Evolutionary conservation across 2,113 vertebrate genomes (phyloP).

Genomic region (Martes martes): DNA sequence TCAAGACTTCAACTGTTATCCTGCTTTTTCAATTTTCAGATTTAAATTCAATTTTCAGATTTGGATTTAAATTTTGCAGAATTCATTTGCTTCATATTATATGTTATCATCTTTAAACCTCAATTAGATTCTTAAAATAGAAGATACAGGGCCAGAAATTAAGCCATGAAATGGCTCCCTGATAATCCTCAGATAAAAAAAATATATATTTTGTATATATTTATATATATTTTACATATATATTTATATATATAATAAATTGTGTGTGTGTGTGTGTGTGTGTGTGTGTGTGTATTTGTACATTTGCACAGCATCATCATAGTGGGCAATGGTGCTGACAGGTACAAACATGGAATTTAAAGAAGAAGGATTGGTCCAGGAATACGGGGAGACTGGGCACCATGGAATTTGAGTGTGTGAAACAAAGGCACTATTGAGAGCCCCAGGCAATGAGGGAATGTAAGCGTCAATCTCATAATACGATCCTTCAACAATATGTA

Average conservation of each 20-base stretch:
- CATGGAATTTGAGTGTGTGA: neutral
- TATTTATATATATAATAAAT: no score
- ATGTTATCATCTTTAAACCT: neutral
- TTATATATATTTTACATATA: no score
- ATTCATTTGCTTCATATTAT: neutral
- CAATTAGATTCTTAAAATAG: neutral
- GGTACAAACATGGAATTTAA: conserved; percentile 1
- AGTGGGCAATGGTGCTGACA: neutral
- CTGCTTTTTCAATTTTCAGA: neutral
- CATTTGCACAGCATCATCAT: neutral
- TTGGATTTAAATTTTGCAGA: neutral
- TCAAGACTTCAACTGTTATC: neutral
- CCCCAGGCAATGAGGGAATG: neutral
- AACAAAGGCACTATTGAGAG: conserved; percentile 28
- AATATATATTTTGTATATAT: neutral
- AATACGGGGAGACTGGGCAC: neutral
- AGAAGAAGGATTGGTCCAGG: conserved; percentile 2
- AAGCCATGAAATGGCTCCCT: neutral
- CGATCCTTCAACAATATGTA: neutral
- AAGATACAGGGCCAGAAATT: neutral
- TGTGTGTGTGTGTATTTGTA: neutral
- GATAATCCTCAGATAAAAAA: neutral
- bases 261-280: no score
- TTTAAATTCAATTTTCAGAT: neutral
- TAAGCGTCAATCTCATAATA: neutral